Evolutionary conservation across 1,140 invertebrate genomes (phyloP), one percentile per base, ranked within the genome.

Genomic region (Campodea augens): DNA sequence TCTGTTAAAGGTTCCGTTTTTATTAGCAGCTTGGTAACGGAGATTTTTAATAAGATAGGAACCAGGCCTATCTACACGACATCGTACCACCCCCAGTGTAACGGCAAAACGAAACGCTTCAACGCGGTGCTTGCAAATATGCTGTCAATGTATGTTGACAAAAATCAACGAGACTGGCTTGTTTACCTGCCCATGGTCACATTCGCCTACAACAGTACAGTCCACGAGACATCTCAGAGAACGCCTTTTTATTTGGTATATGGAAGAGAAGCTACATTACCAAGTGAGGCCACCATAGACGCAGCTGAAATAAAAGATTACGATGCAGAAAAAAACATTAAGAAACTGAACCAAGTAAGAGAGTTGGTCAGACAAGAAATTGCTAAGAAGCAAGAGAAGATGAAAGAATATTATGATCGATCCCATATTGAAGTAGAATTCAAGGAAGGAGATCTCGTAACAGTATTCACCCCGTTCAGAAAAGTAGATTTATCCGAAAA

Each of bases 1-100:
- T 51, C 52, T 2, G 59, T 63, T 39, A 55, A 54, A 40, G 54
- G 46, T 12, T 19, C 45, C 1, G 23, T 39, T 4, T 41, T 50
- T 13, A 37, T 7, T 5, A 10, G 23, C 2, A 21, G 15, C 22
- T 5, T 46, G 3, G 25, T 50, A 5, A 15, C 43, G 5, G 37
- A 12, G 13, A 12, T 50, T 21, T 36, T n/a, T 32, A 15, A 42
- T 18, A 2, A 22, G 5, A 40, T 39, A 27, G 22, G 40, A 12
- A 38, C 41, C 12, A 43, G 40, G 27, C 7, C 7, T 7, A 32
- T 32, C 7, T 15, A 32, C 7, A 32, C 27, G 7, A 32, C 27
- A 15, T 7, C 27, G 27, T 32, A 32, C 15, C 27, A 32, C 27
- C 27, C 27, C 15, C 7, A 7, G 27, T 7, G 7, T 10, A 32